These are phyloP conservation scores for Amorpha juglandis DNA, from an alignment of 2,888 invertebrate genomes.

Conservation along the genomic window DNA sequence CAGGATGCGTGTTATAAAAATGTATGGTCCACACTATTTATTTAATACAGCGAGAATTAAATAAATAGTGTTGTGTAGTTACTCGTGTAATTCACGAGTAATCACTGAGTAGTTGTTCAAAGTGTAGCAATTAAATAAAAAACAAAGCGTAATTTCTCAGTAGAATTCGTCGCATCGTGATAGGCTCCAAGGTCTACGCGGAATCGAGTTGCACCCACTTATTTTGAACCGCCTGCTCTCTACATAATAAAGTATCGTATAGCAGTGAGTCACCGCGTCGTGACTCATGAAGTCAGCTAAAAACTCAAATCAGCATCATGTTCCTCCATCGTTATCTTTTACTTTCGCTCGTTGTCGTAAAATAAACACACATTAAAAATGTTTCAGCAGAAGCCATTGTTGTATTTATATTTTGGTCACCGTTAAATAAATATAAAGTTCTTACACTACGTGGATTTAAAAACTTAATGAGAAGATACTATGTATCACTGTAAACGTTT, in stretches of 20 bases:
- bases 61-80: too few relatives aligned
- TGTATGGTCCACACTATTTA: not conserved
- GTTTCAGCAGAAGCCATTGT: not conserved
- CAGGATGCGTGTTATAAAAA: too few relatives aligned
- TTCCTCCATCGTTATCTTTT: conserved; percentile 37
- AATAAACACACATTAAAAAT: conserved; percentile 3
- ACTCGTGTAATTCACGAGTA: conserved; percentile 1
- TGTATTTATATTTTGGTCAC: not conserved
- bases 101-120: not conserved
- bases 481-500: not conserved
- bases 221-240: conserved; percentile 34
- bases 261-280: conserved; percentile 45
- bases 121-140: not conserved
- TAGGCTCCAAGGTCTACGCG: conserved; percentile 57
- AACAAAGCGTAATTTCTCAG: conserved; percentile 21
- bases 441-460: not conserved
- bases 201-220: conserved; percentile 49
- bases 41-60: conserved; percentile 4
- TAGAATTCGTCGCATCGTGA: conserved; percentile 44
- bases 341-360: conserved; percentile 36
- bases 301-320: conserved; percentile 49
- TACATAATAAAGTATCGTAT: conserved; percentile 24
- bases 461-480: not conserved
- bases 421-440: not conserved
- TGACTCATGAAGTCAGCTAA: conserved; percentile 55